Base-by-base conservation (phyloP, 2,797 vertebrate species). In the Artibeus lituratus region DNA sequence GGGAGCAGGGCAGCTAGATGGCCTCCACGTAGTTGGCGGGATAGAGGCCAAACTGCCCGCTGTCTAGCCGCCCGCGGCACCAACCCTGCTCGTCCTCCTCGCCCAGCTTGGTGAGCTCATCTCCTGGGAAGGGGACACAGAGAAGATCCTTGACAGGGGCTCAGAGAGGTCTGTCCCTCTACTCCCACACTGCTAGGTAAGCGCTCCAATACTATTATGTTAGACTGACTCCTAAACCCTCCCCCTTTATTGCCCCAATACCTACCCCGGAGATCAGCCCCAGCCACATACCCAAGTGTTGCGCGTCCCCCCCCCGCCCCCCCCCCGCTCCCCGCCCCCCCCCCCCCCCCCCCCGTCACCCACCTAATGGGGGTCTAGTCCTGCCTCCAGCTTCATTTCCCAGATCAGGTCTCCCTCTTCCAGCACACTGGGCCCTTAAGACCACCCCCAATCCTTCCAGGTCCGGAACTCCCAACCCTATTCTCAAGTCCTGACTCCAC, bases 11-110 rank as follows among this genome's bases (percentile, higher is more conserved):
- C 97, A 95, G 98, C 98, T 99, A 99, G 98, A 99, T 99, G 91
- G 99, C 98, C 98, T 99, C 99, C 87, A 99, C 99, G 2, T 99
- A 99, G 98, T 99, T 99, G 98, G 99, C 99, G 0, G 99, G 99
- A 98, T 99, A 99, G 98, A 99, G 99, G 98, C 99, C 99, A 96
- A 99, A 98, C 96, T 98, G 99, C 97, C 99, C 99, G 91, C 89
- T 99, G 98, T 99, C 99, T 98, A 99, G 98, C 92, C 99, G 99
- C 97, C 99, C 99, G 99, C 99, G 99, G 99, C 99, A 99, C 99
- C 99, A 99, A 87, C 99, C 99, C 97, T 99, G 99, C 96, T 99
- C 99, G 0, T 99, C 99, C 98, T 99, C 99, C 74, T 99, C 99
- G 82, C 99, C 99, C 0, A 99, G 99, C 98, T 99, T 99, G 98